Conservation (phyloP, 2,797 vertebrate genomes). For the Spondyliosoma cantharus region DNA sequence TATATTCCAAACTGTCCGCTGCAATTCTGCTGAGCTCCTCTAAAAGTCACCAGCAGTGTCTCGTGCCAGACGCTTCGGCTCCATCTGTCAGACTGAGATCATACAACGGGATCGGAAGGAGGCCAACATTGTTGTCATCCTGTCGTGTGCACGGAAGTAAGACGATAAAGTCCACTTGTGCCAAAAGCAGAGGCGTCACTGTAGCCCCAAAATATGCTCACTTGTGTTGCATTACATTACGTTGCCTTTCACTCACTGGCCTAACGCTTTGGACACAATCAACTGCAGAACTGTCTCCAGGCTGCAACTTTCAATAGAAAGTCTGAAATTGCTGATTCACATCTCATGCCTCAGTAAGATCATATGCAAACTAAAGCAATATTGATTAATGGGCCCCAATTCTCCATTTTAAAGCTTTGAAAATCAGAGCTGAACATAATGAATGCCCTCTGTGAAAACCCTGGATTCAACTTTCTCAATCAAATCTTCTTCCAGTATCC, state of each 20-base stretch:
- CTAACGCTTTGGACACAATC: not conserved
- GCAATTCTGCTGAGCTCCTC: slow-evolving; percentile 45
- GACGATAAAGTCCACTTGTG: slow-evolving; percentile 6
- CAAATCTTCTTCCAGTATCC: not conserved
- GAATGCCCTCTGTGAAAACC: not conserved
- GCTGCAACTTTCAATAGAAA: not conserved
- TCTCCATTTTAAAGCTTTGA: not conserved
- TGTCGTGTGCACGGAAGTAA: slow-evolving; percentile 40
- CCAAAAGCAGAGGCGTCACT: slow-evolving; percentile 6
- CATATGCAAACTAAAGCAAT: not conserved
- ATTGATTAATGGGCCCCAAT: slow-evolving; percentile 3
- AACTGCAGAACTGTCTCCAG: not conserved
- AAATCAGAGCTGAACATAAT: not conserved
- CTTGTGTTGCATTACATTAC: not conserved
- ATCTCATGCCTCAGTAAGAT: not conserved
- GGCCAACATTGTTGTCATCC: slow-evolving; percentile 55
- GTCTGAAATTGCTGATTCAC: not conserved
- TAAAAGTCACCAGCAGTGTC: slow-evolving; percentile 52
- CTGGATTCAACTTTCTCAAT: not conserved
- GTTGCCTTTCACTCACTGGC: not conserved
- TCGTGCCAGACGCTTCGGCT: slow-evolving; percentile 49
- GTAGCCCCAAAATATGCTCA: slow-evolving; percentile 2
- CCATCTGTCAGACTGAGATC: slow-evolving; percentile 75
- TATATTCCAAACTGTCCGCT: slow-evolving; percentile 30
- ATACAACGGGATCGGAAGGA: slow-evolving; percentile 21